These are phyloP conservation scores for Alouatta caraya DNA, from an alignment of 2,797 vertebrate genomes.

Conservation along the genomic window DNA sequence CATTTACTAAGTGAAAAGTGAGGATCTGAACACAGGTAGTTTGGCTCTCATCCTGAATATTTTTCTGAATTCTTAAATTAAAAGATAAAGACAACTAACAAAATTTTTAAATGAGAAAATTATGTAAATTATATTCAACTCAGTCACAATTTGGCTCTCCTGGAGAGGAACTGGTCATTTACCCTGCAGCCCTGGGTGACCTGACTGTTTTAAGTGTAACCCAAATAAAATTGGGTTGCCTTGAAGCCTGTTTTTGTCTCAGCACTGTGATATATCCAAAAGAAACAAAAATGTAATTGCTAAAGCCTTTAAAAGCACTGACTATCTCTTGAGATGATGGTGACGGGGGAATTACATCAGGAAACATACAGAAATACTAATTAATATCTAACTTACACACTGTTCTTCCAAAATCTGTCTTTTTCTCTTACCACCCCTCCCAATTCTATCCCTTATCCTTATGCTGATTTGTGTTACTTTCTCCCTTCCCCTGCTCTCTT, in stretches of 20 bases:
- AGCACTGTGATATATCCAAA: constrained; percentile 26
- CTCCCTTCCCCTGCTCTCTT: neutral
- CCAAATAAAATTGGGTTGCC: constrained; percentile 51
- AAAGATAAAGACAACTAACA: constrained; percentile 20
- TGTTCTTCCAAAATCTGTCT: neutral
- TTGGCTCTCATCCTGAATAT: constrained; percentile 1
- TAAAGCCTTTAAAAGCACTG: constrained; percentile 33
- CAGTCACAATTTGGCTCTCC: constrained; percentile 5
- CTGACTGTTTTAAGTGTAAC: constrained; percentile 55
- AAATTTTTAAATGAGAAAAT: constrained; percentile 41
- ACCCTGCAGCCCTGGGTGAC: neutral
- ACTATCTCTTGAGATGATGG: constrained; percentile 34
- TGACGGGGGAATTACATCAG: neutral
- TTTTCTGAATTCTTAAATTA: constrained; percentile 40
- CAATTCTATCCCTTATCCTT: neutral
- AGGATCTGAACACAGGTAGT: constrained; percentile 11
- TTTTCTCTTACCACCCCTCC: neutral
- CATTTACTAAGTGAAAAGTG: neutral
- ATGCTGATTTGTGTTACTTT: neutral
- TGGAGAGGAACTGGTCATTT: constrained; percentile 33
- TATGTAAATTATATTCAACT: neutral
- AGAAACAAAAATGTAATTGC: constrained; percentile 60
- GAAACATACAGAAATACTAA: constrained; percentile 45
- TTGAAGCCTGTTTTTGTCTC: constrained; percentile 14
- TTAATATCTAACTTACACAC: constrained; percentile 34